Conservation (phyloP, 2,797 vertebrate species). For the Propithecus deckenii region DNA sequence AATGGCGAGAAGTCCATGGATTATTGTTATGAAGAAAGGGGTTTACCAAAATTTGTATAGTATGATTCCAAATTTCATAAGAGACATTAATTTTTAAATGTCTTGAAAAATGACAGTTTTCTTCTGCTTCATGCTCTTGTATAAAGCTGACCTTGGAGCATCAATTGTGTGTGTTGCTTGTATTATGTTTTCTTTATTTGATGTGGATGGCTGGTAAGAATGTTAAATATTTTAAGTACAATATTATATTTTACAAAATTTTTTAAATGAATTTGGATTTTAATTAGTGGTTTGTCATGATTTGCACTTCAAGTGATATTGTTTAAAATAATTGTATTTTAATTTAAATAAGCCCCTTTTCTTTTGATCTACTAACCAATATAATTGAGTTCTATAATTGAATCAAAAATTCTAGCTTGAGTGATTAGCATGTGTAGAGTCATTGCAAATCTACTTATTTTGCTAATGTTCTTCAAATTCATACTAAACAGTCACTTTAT, state of each 20-base stretch:
- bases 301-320: background rate
- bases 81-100: background rate
- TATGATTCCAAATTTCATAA: background rate
- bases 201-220: background rate
- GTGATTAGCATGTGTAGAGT: background rate
- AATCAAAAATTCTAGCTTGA: background rate
- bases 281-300: background rate
- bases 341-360: background rate
- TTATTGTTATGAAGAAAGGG: background rate
- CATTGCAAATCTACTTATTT: background rate
- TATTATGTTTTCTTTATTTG: background rate
- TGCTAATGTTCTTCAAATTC: background rate
- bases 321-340: background rate
- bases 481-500: background rate
- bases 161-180: background rate
- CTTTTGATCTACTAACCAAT: background rate
- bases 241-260: background rate
- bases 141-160: background rate
- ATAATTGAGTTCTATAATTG: background rate
- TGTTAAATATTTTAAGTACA: background rate
- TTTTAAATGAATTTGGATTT: background rate
- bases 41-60: background rate
- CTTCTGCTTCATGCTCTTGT: background rate
- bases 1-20: background rate
- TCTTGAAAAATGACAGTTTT: background rate